phyloP scores from a whole-genome alignment of 1,140 invertebrate species.

The Drosophila mojavensis region DNA sequence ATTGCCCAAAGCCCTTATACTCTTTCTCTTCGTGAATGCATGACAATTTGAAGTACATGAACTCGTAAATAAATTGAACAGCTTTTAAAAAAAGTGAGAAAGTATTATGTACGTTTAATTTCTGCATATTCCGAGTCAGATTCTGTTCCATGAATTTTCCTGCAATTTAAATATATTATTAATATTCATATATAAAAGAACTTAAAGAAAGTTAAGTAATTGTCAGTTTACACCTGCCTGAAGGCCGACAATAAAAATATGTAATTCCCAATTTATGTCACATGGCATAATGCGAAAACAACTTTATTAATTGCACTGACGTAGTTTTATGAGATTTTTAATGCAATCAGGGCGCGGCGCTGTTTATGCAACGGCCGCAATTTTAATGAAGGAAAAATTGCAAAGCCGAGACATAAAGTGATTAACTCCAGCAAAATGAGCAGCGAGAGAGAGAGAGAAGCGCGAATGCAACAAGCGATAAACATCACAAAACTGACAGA shows the following conservation, averaged over 20 bases:
- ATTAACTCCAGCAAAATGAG: slow-evolving; percentile 53
- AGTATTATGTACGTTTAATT: too few species aligned
- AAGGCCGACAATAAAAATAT: neutral
- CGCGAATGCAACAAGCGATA: slow-evolving; percentile 29
- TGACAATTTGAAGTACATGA: too few species aligned
- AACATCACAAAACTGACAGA: slow-evolving; percentile 24
- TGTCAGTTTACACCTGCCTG: too few species aligned
- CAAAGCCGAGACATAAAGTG: slow-evolving; percentile 52
- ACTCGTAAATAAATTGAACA: too few species aligned
- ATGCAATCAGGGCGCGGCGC: slow-evolving; percentile 52
- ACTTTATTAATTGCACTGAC: slow-evolving; percentile 69
- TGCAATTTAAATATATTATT: too few species aligned
- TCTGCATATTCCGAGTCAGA: too few species aligned
- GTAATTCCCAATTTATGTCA: slow-evolving; percentile 18
- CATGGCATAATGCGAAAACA: slow-evolving; percentile 36
- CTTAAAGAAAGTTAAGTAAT: too few species aligned
- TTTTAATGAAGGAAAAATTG: slow-evolving; percentile 37
- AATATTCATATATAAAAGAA: too few species aligned
- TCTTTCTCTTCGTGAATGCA: too few species aligned
- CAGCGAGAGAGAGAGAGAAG: neutral
- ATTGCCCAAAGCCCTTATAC: too few species aligned
- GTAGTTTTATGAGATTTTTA: slow-evolving; percentile 69
- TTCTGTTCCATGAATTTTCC: too few species aligned
- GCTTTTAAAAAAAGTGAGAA: too few species aligned
- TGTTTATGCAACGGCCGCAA: slow-evolving; percentile 20